Base-by-base conservation (phyloP, 2,888 invertebrate species). In the Willowsia nigromaculata region DNA sequence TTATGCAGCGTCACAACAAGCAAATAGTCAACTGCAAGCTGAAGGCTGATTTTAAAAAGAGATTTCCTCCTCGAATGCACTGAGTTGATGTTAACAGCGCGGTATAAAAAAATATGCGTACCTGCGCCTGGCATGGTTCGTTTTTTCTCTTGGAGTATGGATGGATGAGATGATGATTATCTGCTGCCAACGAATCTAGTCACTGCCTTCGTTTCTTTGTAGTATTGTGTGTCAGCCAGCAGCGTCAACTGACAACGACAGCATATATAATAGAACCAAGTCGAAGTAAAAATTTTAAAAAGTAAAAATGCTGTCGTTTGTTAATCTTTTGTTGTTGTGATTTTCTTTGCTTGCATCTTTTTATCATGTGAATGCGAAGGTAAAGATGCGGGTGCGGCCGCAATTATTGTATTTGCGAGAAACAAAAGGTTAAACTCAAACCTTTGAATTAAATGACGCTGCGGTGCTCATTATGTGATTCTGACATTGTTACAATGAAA, bases 1-100 rank as follows among this genome's bases (percentile, higher is more conserved):
- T 85, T 65, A 78, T 78, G 85, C 80, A 80, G 33, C 80, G 86
- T 86, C 86, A 85, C 78, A 78, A 85, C 76, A 85, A 59, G 74
- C 4, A 74, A 30, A 62, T 30, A 62, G 27, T 40, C 84, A 78
- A 78, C 62, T 22, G 30, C 27, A 6, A 40, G 22, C 22, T 56
- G 85, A 85, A 85, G 76, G 47, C 62, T 62, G 85, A 85, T 85
- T 85, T 76, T 13, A 62, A 27, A 50, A 33, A 15, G 25, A 76
- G 40, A 85, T 71, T 78, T 62, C 50, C 43, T 76, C 22, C 71
- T 71, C 25, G 71, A 47, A 6, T 43, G n/a, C n/a, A n/a, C n/a
- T n/a, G 43, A 43, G 47, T 71, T 30, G 15, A 71, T 71, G 40
- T 25, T 22, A 71, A 25, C 15, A 71, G 43, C 15, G 25, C 43